Evolutionary conservation across 2,113 vertebrate genomes (phyloP).

Genomic region (Hirundichthys speculiger): DNA sequence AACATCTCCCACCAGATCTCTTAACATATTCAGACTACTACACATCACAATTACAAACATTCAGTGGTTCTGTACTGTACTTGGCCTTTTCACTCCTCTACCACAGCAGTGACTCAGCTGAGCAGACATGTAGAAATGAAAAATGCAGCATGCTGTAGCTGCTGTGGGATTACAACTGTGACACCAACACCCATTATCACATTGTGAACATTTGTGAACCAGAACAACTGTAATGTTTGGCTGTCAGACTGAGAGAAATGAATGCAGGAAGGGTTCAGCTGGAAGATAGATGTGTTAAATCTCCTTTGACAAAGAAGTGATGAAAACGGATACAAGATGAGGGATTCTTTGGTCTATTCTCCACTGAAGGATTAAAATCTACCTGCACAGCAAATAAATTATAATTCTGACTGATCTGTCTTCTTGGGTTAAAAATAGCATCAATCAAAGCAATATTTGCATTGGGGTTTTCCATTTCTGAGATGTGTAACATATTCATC

Average conservation of each 20-base stretch:
- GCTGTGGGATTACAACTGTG: constrained; percentile 38
- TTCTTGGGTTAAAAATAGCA: constrained; percentile 3
- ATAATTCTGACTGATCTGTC: neutral
- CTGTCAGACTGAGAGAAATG: constrained; percentile 31
- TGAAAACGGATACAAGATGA: too few species aligned
- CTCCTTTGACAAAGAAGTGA: too few species aligned
- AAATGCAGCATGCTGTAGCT: constrained; percentile 19
- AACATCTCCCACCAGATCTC: neutral
- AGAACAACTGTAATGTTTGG: constrained; percentile 13
- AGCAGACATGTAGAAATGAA: constrained; percentile 49
- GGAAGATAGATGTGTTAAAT: too few species aligned
- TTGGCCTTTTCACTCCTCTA: neutral
- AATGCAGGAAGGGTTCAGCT: constrained; percentile 15
- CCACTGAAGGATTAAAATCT: too few species aligned
- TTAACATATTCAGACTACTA: constrained; percentile 6
- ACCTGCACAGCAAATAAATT: neutral
- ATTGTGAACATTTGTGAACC: constrained; percentile 42
- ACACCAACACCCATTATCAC: constrained; percentile 29
- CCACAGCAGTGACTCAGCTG: constrained; percentile 31
- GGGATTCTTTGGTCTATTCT: too few species aligned
- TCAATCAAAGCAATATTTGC: constrained; percentile 8
- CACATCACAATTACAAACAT: constrained; percentile 7
- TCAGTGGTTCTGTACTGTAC: neutral
- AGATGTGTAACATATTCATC: constrained; percentile 19
- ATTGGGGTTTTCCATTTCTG: constrained; percentile 10